phyloP scores from a whole-genome alignment of 2,113 vertebrate species.

The Ciconia stormi region DNA sequence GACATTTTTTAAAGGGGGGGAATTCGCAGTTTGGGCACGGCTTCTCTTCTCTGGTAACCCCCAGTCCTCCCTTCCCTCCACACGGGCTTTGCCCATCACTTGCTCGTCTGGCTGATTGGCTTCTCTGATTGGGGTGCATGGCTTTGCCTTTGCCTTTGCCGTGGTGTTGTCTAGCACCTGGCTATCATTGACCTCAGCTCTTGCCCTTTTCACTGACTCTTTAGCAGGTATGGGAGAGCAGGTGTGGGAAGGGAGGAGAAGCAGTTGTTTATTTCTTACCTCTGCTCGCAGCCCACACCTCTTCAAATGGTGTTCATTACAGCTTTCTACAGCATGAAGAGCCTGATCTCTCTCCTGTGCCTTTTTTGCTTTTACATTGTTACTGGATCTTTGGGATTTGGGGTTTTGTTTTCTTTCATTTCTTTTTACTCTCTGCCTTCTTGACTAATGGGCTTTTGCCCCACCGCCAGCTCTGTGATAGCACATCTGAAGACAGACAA shows the following conservation, averaged over 20 bases:
- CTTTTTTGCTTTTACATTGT: not conserved
- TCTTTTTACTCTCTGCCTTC: not conserved
- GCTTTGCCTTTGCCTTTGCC: not conserved
- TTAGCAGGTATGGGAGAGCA: not conserved
- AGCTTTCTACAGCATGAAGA: not conserved
- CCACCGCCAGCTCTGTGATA: not conserved
- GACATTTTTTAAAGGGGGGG: not conserved
- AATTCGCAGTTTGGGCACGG: not conserved
- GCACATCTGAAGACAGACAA: not conserved
- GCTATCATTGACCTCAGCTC: not conserved
- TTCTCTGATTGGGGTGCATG: not conserved
- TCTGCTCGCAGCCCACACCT: rapidly evolving
- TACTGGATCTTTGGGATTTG: not conserved
- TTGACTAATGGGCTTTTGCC: not conserved
- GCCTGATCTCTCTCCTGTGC: not conserved
- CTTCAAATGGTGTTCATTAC: rapidly evolving
- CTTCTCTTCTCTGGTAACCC: rapidly evolving
- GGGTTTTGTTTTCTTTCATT: not conserved
- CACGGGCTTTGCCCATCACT: not conserved
- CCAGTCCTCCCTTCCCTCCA: too few species aligned
- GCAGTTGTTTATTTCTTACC: not conserved
- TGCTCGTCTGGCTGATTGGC: not conserved
- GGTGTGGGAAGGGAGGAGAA: too few species aligned
- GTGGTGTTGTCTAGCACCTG: not conserved
- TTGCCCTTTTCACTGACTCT: not conserved